phyloP scores from a whole-genome alignment of 2,113 vertebrate genomes.

The Coptodon bakossiorum region DNA sequence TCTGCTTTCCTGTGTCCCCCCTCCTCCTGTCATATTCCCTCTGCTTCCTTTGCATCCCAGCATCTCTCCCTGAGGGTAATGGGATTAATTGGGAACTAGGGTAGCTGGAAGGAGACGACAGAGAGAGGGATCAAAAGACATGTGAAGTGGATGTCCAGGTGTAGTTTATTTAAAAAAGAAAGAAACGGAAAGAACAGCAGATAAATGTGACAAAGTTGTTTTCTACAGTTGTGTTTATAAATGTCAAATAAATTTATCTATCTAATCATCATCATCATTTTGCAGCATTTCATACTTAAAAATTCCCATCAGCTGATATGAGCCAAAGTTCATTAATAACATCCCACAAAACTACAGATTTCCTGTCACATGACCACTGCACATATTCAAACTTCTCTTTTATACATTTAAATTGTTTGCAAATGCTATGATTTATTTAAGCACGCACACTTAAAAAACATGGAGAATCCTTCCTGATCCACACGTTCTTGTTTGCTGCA shows the following conservation, averaged over 20 bases:
- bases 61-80: conserved; percentile 38
- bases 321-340: neutral
- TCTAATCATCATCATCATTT: neutral
- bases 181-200: neutral
- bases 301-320: neutral
- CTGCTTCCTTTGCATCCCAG: neutral
- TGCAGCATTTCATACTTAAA: neutral
- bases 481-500: neutral
- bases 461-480: neutral
- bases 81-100: conserved; percentile 32
- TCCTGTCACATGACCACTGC: neutral
- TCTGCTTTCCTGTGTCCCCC: neutral
- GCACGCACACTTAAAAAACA: neutral
- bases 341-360: neutral
- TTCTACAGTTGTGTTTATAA: neutral
- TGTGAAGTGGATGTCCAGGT: neutral
- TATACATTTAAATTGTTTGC: neutral
- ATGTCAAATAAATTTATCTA: neutral
- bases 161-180: neutral
- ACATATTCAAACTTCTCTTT: neutral
- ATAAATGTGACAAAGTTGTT: neutral
- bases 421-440: neutral
- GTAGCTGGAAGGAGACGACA: neutral
- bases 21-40: neutral
- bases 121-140: neutral